Conservation (phyloP, 2,888 invertebrate species). For the Amiota minor region DNA sequence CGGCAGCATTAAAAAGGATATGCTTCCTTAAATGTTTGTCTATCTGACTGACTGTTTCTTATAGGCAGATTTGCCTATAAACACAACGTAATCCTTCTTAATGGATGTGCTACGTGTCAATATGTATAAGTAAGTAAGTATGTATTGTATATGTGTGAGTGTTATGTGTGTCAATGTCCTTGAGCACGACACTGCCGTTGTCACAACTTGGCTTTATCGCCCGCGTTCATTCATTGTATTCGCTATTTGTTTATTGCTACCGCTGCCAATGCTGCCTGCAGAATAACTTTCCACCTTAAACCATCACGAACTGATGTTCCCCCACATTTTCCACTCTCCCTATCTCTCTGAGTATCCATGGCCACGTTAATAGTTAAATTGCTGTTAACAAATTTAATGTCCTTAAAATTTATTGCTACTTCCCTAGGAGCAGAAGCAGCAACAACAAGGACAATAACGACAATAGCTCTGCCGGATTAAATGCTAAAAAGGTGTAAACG, state of each 20-base stretch:
- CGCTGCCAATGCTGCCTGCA: background rate
- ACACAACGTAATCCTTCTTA: conserved; percentile 53
- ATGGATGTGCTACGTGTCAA: conserved; percentile 50
- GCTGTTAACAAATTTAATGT: conserved; percentile 63
- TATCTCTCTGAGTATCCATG: background rate
- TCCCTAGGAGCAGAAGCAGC: conserved; percentile 15
- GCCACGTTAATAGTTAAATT: conserved; percentile 59
- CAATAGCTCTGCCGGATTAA: conserved; percentile 48
- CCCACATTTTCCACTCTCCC: background rate
- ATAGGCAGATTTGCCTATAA: conserved; percentile 41
- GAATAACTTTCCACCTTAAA: background rate
- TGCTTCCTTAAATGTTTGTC: background rate
- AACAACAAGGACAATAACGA: conserved; percentile 22
- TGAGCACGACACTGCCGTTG: background rate
- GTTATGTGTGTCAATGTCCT: background rate
- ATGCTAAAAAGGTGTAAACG: conserved; percentile 54
- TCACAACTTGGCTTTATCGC: conserved; percentile 3
- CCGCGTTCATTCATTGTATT: background rate
- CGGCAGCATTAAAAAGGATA: background rate
- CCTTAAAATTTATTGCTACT: conserved; percentile 57
- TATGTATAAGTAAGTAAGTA: background rate
- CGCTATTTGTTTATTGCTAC: conserved; percentile 9
- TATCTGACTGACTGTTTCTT: background rate
- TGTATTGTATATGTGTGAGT: background rate
- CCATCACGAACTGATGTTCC: too few species aligned